Conservation (phyloP, 2,797 vertebrate genomes). For the Nyctalus aviator region DNA sequence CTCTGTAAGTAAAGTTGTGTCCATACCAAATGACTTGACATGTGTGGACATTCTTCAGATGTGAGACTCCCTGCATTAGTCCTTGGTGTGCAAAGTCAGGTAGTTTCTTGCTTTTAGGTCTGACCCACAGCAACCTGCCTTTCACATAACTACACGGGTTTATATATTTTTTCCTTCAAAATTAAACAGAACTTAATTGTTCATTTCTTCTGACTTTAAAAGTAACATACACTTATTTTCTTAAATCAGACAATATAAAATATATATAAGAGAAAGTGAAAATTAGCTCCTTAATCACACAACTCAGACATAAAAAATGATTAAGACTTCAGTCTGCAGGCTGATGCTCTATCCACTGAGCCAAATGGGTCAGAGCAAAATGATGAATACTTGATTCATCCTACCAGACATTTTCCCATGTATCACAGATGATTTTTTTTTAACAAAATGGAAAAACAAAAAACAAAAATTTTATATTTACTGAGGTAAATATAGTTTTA, state of each 20-base stretch:
- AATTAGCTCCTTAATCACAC: background rate
- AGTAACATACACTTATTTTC: slow-evolving; percentile 4
- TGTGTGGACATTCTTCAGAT: background rate
- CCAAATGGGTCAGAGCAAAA: no score
- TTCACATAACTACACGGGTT: background rate
- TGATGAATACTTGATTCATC: background rate
- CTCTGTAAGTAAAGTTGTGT: background rate
- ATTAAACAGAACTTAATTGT: background rate
- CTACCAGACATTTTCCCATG: background rate
- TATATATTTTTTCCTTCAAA: slow-evolving; percentile 54
- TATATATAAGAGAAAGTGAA: slow-evolving; percentile 32
- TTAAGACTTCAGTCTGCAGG: background rate
- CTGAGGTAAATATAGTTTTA: slow-evolving; percentile 11
- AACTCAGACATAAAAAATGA: background rate
- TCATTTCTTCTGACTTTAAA: slow-evolving; percentile 7
- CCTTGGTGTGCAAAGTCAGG: background rate
- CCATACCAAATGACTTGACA: background rate
- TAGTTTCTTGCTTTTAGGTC: background rate
- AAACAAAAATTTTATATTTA: background rate
- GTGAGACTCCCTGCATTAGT: background rate
- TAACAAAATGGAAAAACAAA: background rate
- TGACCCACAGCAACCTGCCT: background rate
- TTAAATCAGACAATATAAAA: background rate
- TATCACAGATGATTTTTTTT: background rate
- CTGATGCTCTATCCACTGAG: no score